A percentile compares a stretch with the other conserved stretches of the same genome.
Evolutionary conservation across 2,888 invertebrate species (phyloP).

Genomic region (Aproaerema taeniolella): DNA sequence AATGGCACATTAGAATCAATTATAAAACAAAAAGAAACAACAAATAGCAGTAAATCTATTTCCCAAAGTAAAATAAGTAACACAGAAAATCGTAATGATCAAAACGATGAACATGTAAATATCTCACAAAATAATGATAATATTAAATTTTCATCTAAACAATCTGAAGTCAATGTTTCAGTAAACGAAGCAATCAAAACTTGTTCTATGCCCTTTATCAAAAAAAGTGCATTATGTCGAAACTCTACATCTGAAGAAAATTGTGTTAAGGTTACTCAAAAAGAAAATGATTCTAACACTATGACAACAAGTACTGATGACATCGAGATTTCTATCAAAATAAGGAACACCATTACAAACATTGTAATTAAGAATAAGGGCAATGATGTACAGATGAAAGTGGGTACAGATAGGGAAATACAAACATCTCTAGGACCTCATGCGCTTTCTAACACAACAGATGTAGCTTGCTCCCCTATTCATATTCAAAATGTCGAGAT

Average conservation of each 20-base stretch:
- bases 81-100: no score
- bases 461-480: constrained; percentile 13
- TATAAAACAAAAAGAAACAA: no score
- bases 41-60: no score
- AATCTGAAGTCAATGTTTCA: no score
- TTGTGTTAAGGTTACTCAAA: constrained; percentile 21
- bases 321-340: constrained; percentile 60
- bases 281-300: constrained; percentile 25
- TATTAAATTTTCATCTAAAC: no score
- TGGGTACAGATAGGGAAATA: constrained; percentile 49
- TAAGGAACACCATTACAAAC: constrained; percentile 53
- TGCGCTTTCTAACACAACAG: constrained; percentile 21
- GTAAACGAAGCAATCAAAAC: no score
- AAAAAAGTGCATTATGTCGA: constrained; percentile 37
- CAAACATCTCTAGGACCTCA: constrained; percentile 46
- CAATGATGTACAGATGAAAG: constrained; percentile 50
- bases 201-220: constrained; percentile 47
- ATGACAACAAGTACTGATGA: constrained; percentile 37
- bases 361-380: constrained; percentile 55
- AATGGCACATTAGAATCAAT: no score
- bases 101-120: no score
- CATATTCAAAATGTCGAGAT: constrained; percentile 28
- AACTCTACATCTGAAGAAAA: constrained; percentile 11
- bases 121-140: no score
- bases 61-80: no score